Evolutionary conservation across 1,140 invertebrate species (phyloP).

Genomic region (Zeugodacus cucurbitae): DNA sequence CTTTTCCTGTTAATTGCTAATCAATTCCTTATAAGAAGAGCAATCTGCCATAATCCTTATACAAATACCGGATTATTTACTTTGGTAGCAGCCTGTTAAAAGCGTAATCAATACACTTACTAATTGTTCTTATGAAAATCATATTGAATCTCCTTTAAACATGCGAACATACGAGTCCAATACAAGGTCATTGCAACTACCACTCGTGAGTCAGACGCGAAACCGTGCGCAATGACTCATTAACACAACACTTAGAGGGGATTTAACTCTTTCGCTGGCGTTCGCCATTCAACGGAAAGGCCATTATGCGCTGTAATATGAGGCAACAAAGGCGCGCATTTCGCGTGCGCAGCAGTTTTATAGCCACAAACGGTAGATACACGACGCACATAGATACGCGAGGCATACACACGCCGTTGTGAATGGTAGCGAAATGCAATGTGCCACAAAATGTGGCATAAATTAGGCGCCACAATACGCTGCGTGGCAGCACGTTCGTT

Average conservation of each 20-base stretch:
- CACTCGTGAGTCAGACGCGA: background rate
- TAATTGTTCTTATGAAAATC: background rate
- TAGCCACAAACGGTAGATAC: background rate
- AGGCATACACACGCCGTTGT: background rate
- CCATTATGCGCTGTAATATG: background rate
- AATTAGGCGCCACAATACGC: slow-evolving; percentile 22
- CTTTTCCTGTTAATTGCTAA: too few species aligned
- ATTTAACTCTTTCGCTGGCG: background rate
- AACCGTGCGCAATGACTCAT: background rate
- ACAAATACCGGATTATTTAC: background rate
- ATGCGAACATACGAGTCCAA: too few species aligned
- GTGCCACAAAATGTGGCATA: slow-evolving; percentile 27
- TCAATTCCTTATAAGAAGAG: too few species aligned
- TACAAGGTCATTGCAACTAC: background rate
- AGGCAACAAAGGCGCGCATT: background rate
- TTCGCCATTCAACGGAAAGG: background rate
- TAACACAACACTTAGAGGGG: background rate
- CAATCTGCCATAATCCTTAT: too few species aligned
- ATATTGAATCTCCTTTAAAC: too few species aligned
- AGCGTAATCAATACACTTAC: background rate
- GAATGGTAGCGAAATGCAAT: background rate
- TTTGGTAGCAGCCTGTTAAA: background rate
- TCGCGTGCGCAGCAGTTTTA: background rate
- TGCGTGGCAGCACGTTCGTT: background rate
- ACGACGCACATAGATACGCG: background rate